Evolutionary conservation across 2,113 vertebrate species (phyloP).

Genomic region (Melanostigma gelatinosum): DNA sequence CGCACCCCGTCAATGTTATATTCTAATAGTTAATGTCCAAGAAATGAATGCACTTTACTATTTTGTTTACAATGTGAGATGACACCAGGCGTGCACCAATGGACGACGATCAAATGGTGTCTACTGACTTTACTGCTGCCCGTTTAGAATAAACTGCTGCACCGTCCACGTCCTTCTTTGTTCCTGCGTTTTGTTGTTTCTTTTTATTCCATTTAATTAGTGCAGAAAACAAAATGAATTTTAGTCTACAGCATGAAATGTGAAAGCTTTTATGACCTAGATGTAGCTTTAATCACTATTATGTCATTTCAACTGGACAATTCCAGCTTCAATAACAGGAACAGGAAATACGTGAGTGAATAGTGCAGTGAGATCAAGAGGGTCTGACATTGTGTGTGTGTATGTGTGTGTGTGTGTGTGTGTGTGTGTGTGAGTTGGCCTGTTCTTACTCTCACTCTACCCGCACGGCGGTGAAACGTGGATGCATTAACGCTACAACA

Average conservation of each 20-base stretch:
- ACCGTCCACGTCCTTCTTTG: not conserved
- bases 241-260: not conserved
- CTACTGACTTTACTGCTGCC: not conserved
- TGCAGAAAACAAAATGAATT: not conserved
- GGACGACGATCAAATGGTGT: not conserved
- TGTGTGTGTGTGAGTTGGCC: not conserved
- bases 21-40: not conserved
- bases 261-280: not conserved
- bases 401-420: too few relatives aligned
- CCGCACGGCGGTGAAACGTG: constrained; percentile 1
- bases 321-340: not conserved
- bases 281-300: not conserved
- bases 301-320: not conserved
- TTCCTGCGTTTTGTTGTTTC: too few relatives aligned
- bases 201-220: not conserved
- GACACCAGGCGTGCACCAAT: too few relatives aligned
- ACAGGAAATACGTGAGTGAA: constrained; percentile 4
- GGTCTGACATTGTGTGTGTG: not conserved
- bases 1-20: not conserved
- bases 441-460: not conserved
- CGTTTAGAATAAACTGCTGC: not conserved
- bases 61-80: not conserved
- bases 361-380: not conserved
- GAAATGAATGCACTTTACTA: not conserved
- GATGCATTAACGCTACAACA: constrained; percentile 27